Conservation (phyloP, 2,888 invertebrate genomes). For the Chrysolina haemoptera region DNA sequence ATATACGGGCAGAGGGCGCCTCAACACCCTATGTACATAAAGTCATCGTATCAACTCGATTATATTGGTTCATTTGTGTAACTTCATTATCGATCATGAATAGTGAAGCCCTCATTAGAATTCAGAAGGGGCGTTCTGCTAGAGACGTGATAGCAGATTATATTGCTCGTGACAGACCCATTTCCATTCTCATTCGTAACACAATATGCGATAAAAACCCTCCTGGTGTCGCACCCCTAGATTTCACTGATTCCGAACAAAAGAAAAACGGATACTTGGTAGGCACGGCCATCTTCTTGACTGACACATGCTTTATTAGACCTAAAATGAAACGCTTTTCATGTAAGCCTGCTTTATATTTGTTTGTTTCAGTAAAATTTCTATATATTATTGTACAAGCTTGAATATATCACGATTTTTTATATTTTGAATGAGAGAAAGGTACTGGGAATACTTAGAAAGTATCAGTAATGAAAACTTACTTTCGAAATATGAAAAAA, state of each 20-base stretch:
- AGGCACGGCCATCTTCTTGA: conserved; percentile 57
- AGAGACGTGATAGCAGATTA: conserved; percentile 62
- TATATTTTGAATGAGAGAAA: no score
- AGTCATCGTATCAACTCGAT: conserved; percentile 28
- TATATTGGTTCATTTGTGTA: conserved; percentile 44
- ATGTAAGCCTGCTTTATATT: conserved; percentile 2
- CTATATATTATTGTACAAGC: no score
- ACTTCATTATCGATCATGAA: conserved; percentile 55
- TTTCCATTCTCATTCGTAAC: conserved; percentile 56
- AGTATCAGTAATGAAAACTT: no score
- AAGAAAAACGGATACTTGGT: conserved; percentile 49
- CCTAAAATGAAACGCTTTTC: conserved; percentile 49
- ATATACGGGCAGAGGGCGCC: neutral
- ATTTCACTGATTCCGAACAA: conserved; percentile 46
- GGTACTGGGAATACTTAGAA: no score
- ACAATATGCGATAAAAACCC: conserved; percentile 46
- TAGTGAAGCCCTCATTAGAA: conserved; percentile 56
- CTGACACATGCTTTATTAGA: conserved; percentile 49
- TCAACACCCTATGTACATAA: neutral
- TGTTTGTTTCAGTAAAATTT: neutral
- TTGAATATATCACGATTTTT: no score
- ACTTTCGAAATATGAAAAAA: no score
- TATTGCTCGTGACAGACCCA: conserved; percentile 64
- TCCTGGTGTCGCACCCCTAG: conserved; percentile 41
- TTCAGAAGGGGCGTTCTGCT: conserved; percentile 58